Percentiles rank a stretch among this genome's conserved stretches.
Conservation (phyloP, 1,140 invertebrate species). For the Procambarus clarkii region DNA sequence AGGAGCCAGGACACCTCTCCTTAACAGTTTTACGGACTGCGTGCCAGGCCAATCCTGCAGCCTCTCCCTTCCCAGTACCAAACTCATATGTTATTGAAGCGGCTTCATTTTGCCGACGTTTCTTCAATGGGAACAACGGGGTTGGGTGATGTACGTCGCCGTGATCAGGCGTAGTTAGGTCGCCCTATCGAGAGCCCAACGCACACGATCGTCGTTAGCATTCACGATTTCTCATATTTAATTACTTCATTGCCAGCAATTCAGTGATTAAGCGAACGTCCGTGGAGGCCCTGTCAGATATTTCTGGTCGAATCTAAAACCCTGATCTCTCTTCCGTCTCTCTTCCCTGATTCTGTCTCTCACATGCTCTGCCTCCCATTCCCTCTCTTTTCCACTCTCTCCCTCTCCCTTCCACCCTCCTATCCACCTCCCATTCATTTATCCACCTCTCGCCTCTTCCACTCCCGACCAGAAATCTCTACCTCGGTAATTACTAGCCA, state of each 20-base stretch:
- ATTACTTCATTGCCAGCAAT: conserved; percentile 66
- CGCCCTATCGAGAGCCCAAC: conserved; percentile 9
- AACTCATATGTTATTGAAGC: neutral
- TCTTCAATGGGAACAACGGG: conserved; percentile 27
- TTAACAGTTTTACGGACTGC: too few relatives aligned
- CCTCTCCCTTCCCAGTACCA: too few relatives aligned
- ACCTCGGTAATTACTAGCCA: neutral
- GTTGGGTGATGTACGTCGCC: neutral
- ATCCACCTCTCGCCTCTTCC: neutral
- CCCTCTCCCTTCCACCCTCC: conserved; percentile 2
- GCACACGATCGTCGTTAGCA: conserved; percentile 24
- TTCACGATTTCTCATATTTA: conserved; percentile 45
- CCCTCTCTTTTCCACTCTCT: conserved; percentile 6
- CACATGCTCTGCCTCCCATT: neutral
- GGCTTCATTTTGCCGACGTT: conserved; percentile 22
- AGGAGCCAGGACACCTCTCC: too few relatives aligned
- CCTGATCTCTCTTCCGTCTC: neutral
- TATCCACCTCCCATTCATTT: neutral
- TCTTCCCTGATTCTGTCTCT: conserved; percentile 25
- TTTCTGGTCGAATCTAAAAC: neutral
- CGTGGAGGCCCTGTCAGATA: conserved; percentile 21
- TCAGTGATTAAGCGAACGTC: conserved; percentile 61
- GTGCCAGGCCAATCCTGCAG: too few relatives aligned
- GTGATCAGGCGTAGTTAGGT: conserved; percentile 18
- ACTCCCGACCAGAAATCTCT: neutral